Evolutionary conservation across 2,888 invertebrate genomes (phyloP), one percentile per base, ranked within the genome.

Genomic region (Yponomeuta evonymella): DNA sequence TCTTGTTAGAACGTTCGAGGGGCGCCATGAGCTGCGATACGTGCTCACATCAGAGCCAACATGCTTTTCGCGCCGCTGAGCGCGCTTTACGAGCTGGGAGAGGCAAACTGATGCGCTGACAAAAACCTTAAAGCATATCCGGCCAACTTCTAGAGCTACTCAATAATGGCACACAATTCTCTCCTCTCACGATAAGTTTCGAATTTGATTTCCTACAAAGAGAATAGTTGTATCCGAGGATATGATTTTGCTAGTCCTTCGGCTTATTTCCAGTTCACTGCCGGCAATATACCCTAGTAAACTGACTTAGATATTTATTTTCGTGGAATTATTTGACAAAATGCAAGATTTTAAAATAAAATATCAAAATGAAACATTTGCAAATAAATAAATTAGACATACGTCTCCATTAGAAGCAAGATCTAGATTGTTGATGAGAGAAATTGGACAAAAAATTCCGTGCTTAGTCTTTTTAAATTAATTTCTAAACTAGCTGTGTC

Each of bases 41-140:
- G 64, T 70, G 70, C 70, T 15, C 23, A 36, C 15, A 43, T 43
- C 70, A 48, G 48, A 29, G 65, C 70, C 68, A 67, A 36, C 36
- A 67, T 12, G 30, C 9, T 36, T 48, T n/a, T 43, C n/a, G 23
- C 11, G 30, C 30, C 36, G 23, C 11, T 67, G 30, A 33, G 43
- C 48, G 15, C 67, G n/a, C 51, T 12, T 15, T 15, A 15, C 51
- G 51, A 58, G 51, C 15, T 58, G 51, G 4, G 12, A 58, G 51
- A 58, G 51, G 51, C 12, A 58, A 58, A 15, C 51, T 15, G 51
- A 58, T 58, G 51, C 51, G 51, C 4, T 5, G 12, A 58, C 51
- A 58, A 58, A 33, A 58, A 58, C 12, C 15, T 58, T 5, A 58
- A 58, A 58, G 51, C 51, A 58, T 2, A 58, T 8, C 43, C 43